Conservation (phyloP, 1,140 invertebrate species). For the Drosophila serrata region DNA sequence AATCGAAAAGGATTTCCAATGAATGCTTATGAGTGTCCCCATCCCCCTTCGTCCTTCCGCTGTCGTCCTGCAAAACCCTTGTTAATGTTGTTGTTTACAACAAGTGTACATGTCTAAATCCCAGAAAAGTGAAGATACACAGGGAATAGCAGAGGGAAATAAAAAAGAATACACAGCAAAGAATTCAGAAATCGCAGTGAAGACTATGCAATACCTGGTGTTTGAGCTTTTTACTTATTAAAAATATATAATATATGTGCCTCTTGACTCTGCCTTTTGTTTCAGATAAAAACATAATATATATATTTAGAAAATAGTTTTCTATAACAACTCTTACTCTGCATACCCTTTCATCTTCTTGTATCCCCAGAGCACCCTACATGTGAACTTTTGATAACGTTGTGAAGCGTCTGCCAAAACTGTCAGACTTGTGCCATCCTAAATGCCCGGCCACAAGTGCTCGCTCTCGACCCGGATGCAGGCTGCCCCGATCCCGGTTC, state of each 20-base stretch:
- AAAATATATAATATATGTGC: neutral
- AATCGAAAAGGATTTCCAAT: constrained; percentile 84
- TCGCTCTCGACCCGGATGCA: constrained; percentile 8
- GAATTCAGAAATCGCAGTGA: too few species aligned
- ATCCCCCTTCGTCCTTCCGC: neutral
- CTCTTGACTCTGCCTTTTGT: accelerated
- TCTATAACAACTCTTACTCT: neutral
- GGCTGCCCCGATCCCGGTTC: constrained; percentile 4
- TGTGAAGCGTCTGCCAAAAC: constrained; percentile 65
- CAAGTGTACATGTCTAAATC: constrained; percentile 79
- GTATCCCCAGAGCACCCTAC: neutral
- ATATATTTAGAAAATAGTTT: too few species aligned
- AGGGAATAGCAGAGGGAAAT: constrained; percentile 7
- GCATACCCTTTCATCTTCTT: neutral
- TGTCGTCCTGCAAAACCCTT: constrained; percentile 60
- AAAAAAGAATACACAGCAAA: constrained; percentile 1
- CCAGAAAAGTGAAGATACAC: constrained; percentile 49
- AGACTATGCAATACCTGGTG: neutral
- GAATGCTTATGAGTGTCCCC: constrained; percentile 78
- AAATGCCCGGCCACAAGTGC: constrained; percentile 40
- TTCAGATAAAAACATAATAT: neutral
- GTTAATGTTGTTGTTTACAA: constrained; percentile 82
- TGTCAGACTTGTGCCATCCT: constrained; percentile 18
- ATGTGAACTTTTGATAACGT: constrained; percentile 56
- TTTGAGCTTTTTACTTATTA: accelerated